phyloP scores from a whole-genome alignment of 2,113 vertebrate genomes.

The Excalfactoria chinensis region DNA sequence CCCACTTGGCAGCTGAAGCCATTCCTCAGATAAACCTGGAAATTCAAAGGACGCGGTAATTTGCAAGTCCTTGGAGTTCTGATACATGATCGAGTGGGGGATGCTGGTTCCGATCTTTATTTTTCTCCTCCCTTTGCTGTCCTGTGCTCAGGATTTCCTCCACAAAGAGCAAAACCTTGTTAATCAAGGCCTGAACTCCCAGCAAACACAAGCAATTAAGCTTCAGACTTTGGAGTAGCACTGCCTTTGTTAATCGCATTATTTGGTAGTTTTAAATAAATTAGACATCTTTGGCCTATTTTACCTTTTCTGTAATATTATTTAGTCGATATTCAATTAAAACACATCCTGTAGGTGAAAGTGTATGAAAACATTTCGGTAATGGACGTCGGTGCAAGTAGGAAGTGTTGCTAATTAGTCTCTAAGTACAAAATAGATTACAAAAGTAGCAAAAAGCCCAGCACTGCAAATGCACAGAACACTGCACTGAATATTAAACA shows the following conservation, averaged over 20 bases:
- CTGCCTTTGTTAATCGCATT: neutral
- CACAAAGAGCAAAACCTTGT: neutral
- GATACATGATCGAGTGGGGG: rapidly evolving
- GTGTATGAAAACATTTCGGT: constrained; percentile 35
- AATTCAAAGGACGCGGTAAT: rapidly evolving
- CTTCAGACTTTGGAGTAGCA: neutral
- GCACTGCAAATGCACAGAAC: neutral
- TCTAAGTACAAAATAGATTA: neutral
- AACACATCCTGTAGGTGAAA: constrained; percentile 62
- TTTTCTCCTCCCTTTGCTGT: neutral
- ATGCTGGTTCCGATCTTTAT: neutral
- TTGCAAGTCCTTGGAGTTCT: neutral
- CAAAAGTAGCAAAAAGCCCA: neutral
- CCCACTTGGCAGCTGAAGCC: neutral
- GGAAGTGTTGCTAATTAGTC: constrained; percentile 28
- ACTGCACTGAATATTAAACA: constrained; percentile 38
- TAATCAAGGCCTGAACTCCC: neutral
- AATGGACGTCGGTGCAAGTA: neutral
- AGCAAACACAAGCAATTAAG: constrained; percentile 3
- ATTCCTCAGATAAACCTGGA: neutral
- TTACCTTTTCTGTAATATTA: constrained; percentile 42
- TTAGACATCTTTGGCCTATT: constrained; percentile 30
- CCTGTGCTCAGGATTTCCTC: neutral
- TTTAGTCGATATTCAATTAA: constrained; percentile 47
- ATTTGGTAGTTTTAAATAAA: constrained; percentile 1